Evolutionary conservation across 1,140 invertebrate genomes (phyloP), one percentile per base, ranked within the genome.

Genomic region (Whitmania pigra): DNA sequence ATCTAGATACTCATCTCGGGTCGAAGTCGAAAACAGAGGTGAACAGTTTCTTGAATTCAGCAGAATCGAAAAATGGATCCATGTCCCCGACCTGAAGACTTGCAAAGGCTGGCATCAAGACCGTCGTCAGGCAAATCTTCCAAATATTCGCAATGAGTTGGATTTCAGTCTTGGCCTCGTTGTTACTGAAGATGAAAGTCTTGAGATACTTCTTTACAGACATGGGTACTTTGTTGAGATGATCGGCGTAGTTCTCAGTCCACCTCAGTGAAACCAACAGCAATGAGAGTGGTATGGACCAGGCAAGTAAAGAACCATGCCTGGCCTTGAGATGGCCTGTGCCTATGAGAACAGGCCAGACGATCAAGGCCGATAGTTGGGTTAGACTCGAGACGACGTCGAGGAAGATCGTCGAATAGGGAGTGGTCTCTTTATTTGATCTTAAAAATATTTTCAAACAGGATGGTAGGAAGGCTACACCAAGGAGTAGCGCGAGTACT

Each of bases 171-270:
- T 79, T 71, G 75, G 78, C 78, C 25, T 78, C 73, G 25, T 78
- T 76, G 31, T 79, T 76, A 53, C 77, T 75, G 66, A 75, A 73
- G 25, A 80, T 74, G 11, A 75, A 73, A 15, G 31, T 69, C 29
- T 76, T 77, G 20, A 79, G 55, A 36, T 57, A 69, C 9, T 77
- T 78, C 67, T 78, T 68, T 20, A 72, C 55, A 68, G 80, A 79
- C 6, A 78, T 75, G 25, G 77, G 75, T 71, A 74, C 77, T 13
- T 78, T 78, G 73, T 76, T 75, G 31, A 63, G 57, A 63, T 75
- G 76, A 74, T 80, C 79, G 17, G 80, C 76, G 73, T 79, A 82
- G 71, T 82, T 82, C 69, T 82, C 80, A 79, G 80, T 80, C 79
- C 79, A 81, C 6, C 76, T 76, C 22, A 79, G 69, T 1, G 80